These are phyloP conservation scores for Gadus macrocephalus DNA, from an alignment of 2,113 vertebrate species.

Conservation along the genomic window DNA sequence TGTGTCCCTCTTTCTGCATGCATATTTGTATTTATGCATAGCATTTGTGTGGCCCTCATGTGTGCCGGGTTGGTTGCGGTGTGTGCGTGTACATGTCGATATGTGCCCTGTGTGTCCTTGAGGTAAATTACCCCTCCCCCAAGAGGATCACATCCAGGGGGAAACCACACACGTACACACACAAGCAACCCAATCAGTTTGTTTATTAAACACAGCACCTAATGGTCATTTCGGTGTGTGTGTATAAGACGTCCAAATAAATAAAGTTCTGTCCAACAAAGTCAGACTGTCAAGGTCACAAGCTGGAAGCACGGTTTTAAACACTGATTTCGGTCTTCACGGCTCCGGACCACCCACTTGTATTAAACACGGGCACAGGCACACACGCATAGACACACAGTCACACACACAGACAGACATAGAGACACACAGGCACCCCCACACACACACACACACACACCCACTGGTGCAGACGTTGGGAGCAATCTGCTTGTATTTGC, in stretches of 20 bases:
- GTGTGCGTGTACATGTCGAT: slow-evolving; percentile 22
- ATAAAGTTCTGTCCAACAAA: slow-evolving; percentile 61
- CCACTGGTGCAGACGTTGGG: too few species aligned
- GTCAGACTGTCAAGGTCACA: slow-evolving; percentile 62
- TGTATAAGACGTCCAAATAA: slow-evolving; percentile 73
- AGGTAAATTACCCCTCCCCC: slow-evolving; percentile 46
- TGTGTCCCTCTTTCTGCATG: slow-evolving; percentile 1
- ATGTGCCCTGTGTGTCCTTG: slow-evolving; percentile 57
- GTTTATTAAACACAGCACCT: slow-evolving; percentile 77
- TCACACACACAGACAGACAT: slow-evolving; percentile 31
- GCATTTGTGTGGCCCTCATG: too few species aligned
- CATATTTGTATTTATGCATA: not conserved
- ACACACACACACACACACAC: too few species aligned
- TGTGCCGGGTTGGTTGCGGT: not conserved
- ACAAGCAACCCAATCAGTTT: slow-evolving; percentile 75
- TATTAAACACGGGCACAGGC: slow-evolving; percentile 55
- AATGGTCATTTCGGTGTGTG: slow-evolving; percentile 72
- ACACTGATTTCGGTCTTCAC: slow-evolving; percentile 63
- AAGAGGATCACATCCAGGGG: slow-evolving; percentile 45
- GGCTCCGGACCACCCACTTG: slow-evolving; percentile 69
- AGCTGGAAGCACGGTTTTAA: slow-evolving; percentile 66
- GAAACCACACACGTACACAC: slow-evolving; percentile 61
- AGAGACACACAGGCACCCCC: not conserved
- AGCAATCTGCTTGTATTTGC: too few species aligned
- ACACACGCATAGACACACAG: not conserved